A percentile compares a stretch with the other conserved stretches of the same genome.
Evolutionary conservation across 2,113 vertebrate genomes (phyloP).

Genomic region (Columba janthina): DNA sequence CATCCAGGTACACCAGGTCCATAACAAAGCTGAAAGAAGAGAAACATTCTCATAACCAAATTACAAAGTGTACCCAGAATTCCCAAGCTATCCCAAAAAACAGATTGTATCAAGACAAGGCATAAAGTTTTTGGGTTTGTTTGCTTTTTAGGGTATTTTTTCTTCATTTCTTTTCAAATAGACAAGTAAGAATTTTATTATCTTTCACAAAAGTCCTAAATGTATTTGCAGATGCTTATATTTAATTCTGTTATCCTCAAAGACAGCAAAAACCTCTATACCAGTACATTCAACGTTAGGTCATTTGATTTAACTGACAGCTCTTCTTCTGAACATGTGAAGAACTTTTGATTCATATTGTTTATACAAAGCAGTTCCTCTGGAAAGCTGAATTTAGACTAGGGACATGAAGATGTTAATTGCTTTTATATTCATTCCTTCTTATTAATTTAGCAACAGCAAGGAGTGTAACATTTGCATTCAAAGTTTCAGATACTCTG

Average conservation of each 20-base stretch:
- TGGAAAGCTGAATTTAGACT: neutral
- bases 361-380: neutral
- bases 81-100: neutral
- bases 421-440: neutral
- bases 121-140: neutral
- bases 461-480: neutral
- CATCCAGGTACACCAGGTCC: neutral
- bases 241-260: neutral
- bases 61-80: neutral
- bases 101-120: neutral
- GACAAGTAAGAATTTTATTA: neutral
- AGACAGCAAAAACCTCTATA: neutral
- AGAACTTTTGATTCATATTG: neutral
- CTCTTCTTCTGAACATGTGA: neutral
- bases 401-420: conserved; percentile 6
- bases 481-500: neutral
- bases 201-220: neutral
- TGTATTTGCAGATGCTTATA: neutral
- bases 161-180: neutral
- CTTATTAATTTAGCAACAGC: conserved; percentile 20
- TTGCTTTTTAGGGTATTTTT: neutral
- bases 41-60: neutral
- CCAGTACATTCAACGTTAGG: neutral
- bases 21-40: neutral
- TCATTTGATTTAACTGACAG: neutral